Evolutionary conservation across 2,888 invertebrate species (phyloP).

Genomic region (Punctoribates punctum): DNA sequence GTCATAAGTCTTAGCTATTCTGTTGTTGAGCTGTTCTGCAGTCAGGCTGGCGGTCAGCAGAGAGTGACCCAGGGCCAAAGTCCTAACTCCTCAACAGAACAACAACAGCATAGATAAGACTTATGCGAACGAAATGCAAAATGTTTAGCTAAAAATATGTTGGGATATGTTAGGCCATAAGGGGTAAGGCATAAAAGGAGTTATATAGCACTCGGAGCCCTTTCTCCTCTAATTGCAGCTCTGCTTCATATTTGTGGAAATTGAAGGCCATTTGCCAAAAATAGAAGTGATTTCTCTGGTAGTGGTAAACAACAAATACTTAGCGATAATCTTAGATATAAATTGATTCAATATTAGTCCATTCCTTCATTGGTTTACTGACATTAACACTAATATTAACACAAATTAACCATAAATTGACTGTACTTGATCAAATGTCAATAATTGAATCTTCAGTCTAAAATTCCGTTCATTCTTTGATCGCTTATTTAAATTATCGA

Average conservation of each 20-base stretch:
- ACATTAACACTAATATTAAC: no score
- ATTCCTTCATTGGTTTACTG: no score
- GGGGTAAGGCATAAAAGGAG: conserved; percentile 3
- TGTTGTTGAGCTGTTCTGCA: neutral
- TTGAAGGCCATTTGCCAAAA: conserved; percentile 7
- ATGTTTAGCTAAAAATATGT: conserved; percentile 18
- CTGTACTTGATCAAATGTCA: no score
- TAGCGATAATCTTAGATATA: no score
- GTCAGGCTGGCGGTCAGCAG: conserved; percentile 32
- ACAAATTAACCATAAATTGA: no score
- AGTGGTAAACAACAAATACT: conserved; percentile 9
- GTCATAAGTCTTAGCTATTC: conserved; percentile 27
- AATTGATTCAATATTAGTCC: no score
- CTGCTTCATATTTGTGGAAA: no score
- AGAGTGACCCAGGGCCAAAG: neutral
- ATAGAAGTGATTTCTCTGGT: neutral
- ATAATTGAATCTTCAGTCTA: no score
- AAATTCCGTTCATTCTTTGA: no score
- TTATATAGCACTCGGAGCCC: neutral
- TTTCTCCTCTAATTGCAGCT: neutral
- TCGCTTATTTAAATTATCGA: no score
- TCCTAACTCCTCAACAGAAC: neutral
- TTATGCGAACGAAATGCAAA: conserved; percentile 27
- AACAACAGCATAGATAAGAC: neutral
- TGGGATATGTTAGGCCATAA: neutral